These are phyloP conservation scores for Polyergus mexicanus DNA, from an alignment of 1,140 invertebrate species.

Conservation along the genomic window DNA sequence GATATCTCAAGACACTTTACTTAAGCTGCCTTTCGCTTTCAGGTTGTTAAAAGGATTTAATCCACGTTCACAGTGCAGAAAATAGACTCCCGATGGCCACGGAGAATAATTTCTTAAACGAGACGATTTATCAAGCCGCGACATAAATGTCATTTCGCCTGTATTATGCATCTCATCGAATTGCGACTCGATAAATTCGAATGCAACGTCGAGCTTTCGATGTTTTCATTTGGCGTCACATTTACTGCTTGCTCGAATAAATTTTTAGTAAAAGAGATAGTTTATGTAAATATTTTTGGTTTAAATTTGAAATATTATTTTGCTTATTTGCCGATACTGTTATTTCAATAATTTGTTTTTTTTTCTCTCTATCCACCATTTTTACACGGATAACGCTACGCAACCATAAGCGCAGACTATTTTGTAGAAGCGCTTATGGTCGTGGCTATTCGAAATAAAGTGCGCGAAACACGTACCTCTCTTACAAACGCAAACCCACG, in stretches of 20 bases:
- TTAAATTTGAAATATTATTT: too few relatives aligned
- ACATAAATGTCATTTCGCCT: conserved; percentile 38
- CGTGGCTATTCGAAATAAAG: conserved; percentile 6
- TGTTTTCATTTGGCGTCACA: conserved; percentile 1
- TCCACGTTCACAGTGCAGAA: conserved; percentile 54
- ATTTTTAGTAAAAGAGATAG: not conserved
- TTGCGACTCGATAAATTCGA: conserved; percentile 18
- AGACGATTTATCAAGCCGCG: conserved; percentile 52
- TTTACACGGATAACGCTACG: not conserved
- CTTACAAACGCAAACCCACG: not conserved
- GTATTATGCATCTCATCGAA: conserved; percentile 46
- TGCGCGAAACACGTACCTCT: not conserved
- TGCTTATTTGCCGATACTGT: too few relatives aligned
- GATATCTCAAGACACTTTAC: conserved; percentile 52
- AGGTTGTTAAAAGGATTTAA: conserved; percentile 50
- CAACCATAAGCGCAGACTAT: not conserved
- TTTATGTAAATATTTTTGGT: too few relatives aligned
- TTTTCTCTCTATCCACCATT: not conserved
- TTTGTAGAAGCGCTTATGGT: not conserved
- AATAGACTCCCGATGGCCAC: conserved; percentile 46
- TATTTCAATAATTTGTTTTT: not conserved
- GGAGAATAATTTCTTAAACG: conserved; percentile 59
- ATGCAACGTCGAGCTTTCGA: not conserved
- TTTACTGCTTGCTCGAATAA: not conserved
- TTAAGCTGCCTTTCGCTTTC: conserved; percentile 49